Evolutionary conservation across 2,888 invertebrate genomes (phyloP).

Genomic region (Ennomos erosarius): DNA sequence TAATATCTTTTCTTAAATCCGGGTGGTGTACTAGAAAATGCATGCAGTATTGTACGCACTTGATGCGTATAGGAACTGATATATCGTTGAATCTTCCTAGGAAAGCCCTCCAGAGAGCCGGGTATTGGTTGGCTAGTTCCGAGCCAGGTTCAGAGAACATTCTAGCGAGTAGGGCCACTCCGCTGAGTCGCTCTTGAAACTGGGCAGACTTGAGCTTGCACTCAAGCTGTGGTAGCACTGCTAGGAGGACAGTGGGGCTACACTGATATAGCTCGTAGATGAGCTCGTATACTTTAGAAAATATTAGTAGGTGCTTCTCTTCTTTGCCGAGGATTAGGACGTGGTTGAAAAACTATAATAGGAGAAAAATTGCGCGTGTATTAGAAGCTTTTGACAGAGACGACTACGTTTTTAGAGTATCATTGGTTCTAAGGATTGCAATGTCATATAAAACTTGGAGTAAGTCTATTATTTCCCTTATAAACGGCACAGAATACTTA

Average conservation of each 20-base stretch:
- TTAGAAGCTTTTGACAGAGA: too few species aligned
- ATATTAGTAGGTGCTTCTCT: slow-evolving; percentile 91
- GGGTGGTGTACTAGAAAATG: slow-evolving; percentile 98
- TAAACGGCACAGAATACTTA: too few species aligned
- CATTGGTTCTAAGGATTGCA: too few species aligned
- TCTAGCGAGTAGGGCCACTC: slow-evolving; percentile 94
- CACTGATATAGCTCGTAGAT: slow-evolving; percentile 98
- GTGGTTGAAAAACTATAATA: slow-evolving; percentile 96
- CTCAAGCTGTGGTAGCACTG: slow-evolving; percentile 97
- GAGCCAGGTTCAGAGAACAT: slow-evolving; percentile 99
- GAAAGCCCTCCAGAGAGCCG: slow-evolving; percentile 96
- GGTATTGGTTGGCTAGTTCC: slow-evolving; percentile 93
- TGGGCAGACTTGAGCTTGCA: slow-evolving; percentile 97
- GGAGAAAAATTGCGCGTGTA: slow-evolving; percentile 20
- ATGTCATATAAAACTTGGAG: too few species aligned
- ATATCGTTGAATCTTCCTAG: slow-evolving; percentile 98
- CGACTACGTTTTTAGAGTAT: too few species aligned
- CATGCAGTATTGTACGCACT: slow-evolving; percentile 99
- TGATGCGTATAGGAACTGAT: slow-evolving; percentile 95
- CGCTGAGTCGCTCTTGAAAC: slow-evolving; percentile 94
- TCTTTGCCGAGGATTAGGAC: slow-evolving; percentile 96
- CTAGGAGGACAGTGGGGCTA: slow-evolving; percentile 93
- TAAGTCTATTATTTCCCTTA: too few species aligned
- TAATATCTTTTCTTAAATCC: slow-evolving; percentile 95
- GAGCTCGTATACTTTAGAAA: slow-evolving; percentile 95